Evolutionary conservation across 2,113 vertebrate genomes (phyloP).

Genomic region (Mustelus asterias): DNA sequence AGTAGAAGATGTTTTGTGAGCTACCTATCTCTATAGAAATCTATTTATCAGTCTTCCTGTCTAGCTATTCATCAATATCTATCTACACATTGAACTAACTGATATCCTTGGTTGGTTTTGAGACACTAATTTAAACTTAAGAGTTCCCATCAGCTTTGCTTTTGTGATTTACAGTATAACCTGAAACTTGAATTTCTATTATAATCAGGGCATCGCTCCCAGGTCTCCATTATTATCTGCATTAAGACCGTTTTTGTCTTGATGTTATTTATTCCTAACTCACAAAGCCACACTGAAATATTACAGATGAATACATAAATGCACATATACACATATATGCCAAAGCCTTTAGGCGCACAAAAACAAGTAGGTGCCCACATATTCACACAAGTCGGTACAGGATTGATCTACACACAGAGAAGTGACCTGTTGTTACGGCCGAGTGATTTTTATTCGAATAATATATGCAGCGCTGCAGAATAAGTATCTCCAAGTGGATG

Average conservation of each 20-base stretch:
- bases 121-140: neutral
- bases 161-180: neutral
- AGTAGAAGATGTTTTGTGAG: neutral
- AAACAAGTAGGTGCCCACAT: neutral
- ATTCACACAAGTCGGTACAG: too few relatives aligned
- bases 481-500: neutral
- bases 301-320: neutral
- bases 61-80: neutral
- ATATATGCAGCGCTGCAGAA: neutral
- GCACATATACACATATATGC: neutral
- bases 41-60: neutral
- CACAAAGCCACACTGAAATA: neutral
- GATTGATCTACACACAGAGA: too few relatives aligned
- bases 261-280: neutral
- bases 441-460: constrained; percentile 22
- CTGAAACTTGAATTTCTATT: neutral
- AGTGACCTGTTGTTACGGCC: neutral
- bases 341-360: neutral
- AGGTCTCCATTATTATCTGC: neutral
- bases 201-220: neutral
- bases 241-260: neutral
- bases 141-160: neutral
- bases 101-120: neutral
- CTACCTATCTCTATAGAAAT: neutral
- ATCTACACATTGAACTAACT: neutral